Percentiles rank a stretch among this genome's conserved stretches.
Conservation (phyloP, 2,797 vertebrate genomes). For the Pogoniulus pusillus region DNA sequence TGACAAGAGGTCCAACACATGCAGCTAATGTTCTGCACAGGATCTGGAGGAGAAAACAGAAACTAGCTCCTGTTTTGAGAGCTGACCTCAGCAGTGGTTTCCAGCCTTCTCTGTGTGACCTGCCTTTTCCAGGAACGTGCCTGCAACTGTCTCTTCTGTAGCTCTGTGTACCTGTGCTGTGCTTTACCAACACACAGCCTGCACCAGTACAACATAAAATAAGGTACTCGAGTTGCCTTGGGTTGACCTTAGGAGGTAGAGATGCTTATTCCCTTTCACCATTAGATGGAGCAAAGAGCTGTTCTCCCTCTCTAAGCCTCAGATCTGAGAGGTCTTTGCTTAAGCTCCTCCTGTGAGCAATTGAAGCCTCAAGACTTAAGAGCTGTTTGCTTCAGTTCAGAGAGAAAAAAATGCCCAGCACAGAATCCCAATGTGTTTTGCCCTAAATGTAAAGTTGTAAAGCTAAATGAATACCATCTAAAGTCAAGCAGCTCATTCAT, state of each 20-base stretch:
- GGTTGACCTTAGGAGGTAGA: not conserved
- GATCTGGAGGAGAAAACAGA: not conserved
- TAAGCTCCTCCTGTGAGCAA: not conserved
- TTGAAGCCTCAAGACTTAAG: not conserved
- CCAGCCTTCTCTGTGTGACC: rapidly evolving
- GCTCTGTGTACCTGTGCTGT: not conserved
- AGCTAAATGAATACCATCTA: not conserved
- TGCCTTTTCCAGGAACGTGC: not conserved
- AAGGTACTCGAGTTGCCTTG: rapidly evolving
- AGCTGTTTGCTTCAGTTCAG: not conserved
- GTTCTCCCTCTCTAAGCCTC: not conserved
- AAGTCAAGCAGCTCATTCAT: not conserved
- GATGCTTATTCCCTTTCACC: not conserved
- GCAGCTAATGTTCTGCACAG: rapidly evolving
- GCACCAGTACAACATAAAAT: not conserved
- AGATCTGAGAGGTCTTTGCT: not conserved
- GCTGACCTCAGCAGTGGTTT: rapidly evolving
- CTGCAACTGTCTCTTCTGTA: not conserved
- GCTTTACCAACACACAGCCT: not conserved
- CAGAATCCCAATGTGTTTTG: not conserved
- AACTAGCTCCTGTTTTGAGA: not conserved
- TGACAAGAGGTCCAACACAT: not conserved
- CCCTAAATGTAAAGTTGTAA: not conserved
- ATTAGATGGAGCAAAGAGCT: conserved; percentile 33
- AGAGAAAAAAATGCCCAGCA: not conserved